These are phyloP conservation scores for Coracopsis vasa DNA, from an alignment of 2,113 vertebrate species.

Conservation along the genomic window DNA sequence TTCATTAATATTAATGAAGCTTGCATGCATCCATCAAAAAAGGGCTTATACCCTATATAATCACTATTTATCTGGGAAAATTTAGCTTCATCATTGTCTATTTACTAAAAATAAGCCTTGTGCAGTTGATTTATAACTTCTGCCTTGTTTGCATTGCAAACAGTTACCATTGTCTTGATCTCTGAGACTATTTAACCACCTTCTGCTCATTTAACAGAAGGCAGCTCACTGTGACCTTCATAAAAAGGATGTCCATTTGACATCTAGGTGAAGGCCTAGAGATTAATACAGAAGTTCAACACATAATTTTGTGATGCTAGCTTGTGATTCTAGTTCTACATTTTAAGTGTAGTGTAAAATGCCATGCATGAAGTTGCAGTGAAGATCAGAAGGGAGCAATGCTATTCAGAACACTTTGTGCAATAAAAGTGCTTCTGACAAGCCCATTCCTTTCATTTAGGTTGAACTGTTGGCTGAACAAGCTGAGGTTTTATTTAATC, in stretches of 20 bases:
- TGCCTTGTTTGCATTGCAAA: not conserved
- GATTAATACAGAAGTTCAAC: not conserved
- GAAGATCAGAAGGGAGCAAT: not conserved
- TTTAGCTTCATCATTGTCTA: conserved; percentile 45
- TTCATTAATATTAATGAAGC: conserved; percentile 53
- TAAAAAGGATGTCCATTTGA: not conserved
- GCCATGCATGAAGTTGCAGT: not conserved
- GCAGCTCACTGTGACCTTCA: not conserved
- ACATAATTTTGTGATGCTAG: not conserved
- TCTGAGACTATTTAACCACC: not conserved
- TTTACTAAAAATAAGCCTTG: conserved; percentile 48
- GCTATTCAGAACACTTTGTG: not conserved
- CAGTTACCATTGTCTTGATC: not conserved
- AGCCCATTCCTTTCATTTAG: not conserved
- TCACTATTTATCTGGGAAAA: conserved; percentile 47
- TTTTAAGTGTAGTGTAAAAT: not conserved
- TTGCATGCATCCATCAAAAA: not conserved
- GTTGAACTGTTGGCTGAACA: not conserved
- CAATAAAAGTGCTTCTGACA: not conserved
- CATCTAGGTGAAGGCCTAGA: not conserved
- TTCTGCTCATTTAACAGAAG: not conserved
- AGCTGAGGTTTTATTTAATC: not conserved
- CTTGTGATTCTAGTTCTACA: not conserved
- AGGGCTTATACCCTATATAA: conserved; percentile 9
- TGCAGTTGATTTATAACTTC: conserved; percentile 23